A percentile compares a stretch with the other conserved stretches of the same genome.
Conservation (phyloP, 2,113 vertebrate species). For the Xenus cinereus region DNA sequence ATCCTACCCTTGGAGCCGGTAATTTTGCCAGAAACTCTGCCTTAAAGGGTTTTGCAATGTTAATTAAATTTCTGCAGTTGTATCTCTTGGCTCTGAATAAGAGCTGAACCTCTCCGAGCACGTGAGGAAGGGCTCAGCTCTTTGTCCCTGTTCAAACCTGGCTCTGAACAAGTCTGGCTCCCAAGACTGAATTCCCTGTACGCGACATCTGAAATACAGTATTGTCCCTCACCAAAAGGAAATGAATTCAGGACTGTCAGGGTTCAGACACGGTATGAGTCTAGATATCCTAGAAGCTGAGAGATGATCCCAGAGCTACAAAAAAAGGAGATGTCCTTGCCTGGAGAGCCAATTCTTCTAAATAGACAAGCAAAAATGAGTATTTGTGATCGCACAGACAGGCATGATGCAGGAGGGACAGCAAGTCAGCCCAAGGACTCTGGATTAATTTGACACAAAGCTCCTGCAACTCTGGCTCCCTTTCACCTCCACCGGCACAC, state of each 20-base stretch:
- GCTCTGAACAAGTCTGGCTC: neutral
- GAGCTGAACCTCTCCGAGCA: neutral
- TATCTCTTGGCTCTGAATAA: neutral
- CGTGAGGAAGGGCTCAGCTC: neutral
- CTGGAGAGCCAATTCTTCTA: neutral
- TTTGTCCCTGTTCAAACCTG: neutral
- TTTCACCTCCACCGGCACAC: rapidly evolving
- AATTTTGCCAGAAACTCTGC: conserved; percentile 1
- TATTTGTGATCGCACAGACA: neutral
- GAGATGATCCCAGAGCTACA: neutral
- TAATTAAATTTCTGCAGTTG: conserved; percentile 25
- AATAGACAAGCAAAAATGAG: neutral
- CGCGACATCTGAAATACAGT: neutral
- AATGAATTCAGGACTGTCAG: neutral
- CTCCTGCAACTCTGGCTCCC: neutral
- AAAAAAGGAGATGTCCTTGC: neutral
- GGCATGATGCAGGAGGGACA: neutral
- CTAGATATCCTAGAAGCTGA: neutral
- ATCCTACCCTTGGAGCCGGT: neutral
- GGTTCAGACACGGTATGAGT: neutral
- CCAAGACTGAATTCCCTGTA: neutral
- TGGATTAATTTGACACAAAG: neutral
- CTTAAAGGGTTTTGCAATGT: neutral
- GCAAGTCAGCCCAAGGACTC: neutral
- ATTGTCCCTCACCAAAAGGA: neutral